These are phyloP conservation scores for Biston betularia DNA, from an alignment of 2,888 invertebrate species.

Conservation along the genomic window DNA sequence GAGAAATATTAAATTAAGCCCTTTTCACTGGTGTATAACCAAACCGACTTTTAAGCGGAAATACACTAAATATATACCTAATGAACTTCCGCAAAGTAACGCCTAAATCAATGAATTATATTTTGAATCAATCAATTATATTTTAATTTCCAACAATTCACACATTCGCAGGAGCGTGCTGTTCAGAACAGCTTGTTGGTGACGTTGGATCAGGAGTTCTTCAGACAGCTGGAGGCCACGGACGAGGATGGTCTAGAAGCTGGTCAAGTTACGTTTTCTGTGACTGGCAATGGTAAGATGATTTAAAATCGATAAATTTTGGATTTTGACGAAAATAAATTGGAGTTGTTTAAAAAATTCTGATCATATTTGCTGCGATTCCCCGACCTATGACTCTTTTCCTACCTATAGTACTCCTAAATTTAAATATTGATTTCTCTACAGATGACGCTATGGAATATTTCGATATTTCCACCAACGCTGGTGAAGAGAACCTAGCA, in stretches of 20 bases:
- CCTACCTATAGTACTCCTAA: neutral
- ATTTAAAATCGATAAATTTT: too few species aligned
- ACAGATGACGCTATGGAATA: conserved; percentile 66
- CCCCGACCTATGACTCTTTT: neutral
- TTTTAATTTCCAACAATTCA: neutral
- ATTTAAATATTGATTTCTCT: neutral
- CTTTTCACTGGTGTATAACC: too few species aligned
- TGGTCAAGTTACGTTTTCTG: conserved; percentile 80
- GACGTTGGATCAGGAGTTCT: conserved; percentile 64
- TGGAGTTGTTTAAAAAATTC: too few species aligned
- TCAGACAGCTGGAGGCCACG: conserved; percentile 78
- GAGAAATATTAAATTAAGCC: too few species aligned
- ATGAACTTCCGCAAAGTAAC: too few species aligned
- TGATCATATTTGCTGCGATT: too few species aligned
- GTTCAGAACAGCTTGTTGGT: conserved; percentile 61
- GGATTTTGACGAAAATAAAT: too few species aligned
- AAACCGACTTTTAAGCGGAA: too few species aligned
- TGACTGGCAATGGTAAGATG: conserved; percentile 69
- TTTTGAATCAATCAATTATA: too few species aligned
- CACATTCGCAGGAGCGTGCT: conserved; percentile 65
- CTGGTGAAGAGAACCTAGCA: conserved; percentile 52
- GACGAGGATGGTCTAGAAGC: conserved; percentile 86
- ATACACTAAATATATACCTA: too few species aligned
- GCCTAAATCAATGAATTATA: too few species aligned
- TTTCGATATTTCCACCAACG: conserved; percentile 67